phyloP scores from a whole-genome alignment of 1,140 invertebrate species.

The Drosophila repleta region DNA sequence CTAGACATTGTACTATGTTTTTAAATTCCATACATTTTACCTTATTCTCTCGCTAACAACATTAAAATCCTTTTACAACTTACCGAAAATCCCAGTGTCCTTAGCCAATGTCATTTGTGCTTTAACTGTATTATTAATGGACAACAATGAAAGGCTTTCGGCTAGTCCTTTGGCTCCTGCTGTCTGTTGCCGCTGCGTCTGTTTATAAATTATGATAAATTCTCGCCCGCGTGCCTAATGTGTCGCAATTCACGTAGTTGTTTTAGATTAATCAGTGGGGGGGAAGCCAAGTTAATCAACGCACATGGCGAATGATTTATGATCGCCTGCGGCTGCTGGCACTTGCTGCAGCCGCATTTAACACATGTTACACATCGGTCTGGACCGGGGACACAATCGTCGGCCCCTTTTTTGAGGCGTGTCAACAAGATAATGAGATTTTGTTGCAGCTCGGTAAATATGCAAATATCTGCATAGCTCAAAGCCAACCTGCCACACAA shows the following conservation, averaged over 20 bases:
- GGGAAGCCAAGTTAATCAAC: slow-evolving; percentile 56
- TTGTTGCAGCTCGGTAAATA: slow-evolving; percentile 57
- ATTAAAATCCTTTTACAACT: no score
- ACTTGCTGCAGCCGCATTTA: slow-evolving; percentile 28
- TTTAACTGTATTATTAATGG: slow-evolving; percentile 65
- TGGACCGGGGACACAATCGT: not conserved
- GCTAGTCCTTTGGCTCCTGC: slow-evolving; percentile 17
- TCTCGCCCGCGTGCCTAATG: slow-evolving; percentile 55
- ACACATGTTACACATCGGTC: slow-evolving; percentile 34
- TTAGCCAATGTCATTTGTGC: slow-evolving; percentile 27
- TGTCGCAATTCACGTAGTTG: slow-evolving; percentile 50
- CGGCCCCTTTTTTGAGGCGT: slow-evolving; percentile 64
- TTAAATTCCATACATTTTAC: no score
- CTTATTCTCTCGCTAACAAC: no score
- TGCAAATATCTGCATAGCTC: slow-evolving; percentile 53
- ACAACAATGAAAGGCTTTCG: slow-evolving; percentile 27
- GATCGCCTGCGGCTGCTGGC: slow-evolving; percentile 19
- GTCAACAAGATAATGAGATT: slow-evolving; percentile 79
- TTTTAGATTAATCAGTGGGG: slow-evolving; percentile 28
- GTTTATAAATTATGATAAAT: slow-evolving; percentile 69
- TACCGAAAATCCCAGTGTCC: not conserved
- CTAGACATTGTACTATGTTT: no score
- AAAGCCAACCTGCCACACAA: slow-evolving; percentile 39
- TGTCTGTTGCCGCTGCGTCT: slow-evolving; percentile 4
- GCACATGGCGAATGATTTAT: slow-evolving; percentile 59